Base-by-base conservation (phyloP, 2,113 vertebrate species). In the Hirundichthys speculiger region DNA sequence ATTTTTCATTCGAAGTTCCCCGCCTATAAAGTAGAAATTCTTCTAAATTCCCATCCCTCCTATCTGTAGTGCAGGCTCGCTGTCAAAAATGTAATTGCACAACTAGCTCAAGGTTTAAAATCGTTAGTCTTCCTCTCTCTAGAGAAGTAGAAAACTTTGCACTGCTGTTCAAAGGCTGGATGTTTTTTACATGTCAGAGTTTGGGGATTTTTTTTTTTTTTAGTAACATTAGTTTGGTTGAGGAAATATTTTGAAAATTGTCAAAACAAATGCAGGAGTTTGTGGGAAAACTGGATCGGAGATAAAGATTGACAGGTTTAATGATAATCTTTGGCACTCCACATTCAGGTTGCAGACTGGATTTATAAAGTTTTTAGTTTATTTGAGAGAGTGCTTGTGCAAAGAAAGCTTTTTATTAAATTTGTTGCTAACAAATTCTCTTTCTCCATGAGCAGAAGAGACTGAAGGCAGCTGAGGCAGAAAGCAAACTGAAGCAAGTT, bases 401-500 rank as follows among this genome's bases (percentile, higher is more conserved):
- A 10, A 12, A 45, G 14, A 45, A 1, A 10, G 5, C 43, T 3
- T 16, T 7, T 8, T 45, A 10, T 68, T 54, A 59, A 11, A 49
- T 51, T 22, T 34, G 7, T 47, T 41, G 27, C 62, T 58, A 71
- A 30, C 20, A 10, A 18, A 1, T 38, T 49, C 5, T 59, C 10
- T 77, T 79, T 71, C 3, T 92, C 67, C 90, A 60, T 48, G 68
- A 80, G 82, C 92, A 98, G 97, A 99, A 99, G 92, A 93, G 96
- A 72, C 93, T 99, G 87, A 99, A 99, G 90, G 96, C 97, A 4
- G 96, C 97, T 64, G 97, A 98, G 91, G 96, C 96, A 45, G 97
- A 99, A 85, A 99, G 96, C 91, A 99, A 98, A 88, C 90, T 99
- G 91, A 98, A 98, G 86, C 97, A 99, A 92, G 97, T 99, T 40